Base-by-base conservation (phyloP, 2,797 vertebrate species). In the Crocidura indochinensis region DNA sequence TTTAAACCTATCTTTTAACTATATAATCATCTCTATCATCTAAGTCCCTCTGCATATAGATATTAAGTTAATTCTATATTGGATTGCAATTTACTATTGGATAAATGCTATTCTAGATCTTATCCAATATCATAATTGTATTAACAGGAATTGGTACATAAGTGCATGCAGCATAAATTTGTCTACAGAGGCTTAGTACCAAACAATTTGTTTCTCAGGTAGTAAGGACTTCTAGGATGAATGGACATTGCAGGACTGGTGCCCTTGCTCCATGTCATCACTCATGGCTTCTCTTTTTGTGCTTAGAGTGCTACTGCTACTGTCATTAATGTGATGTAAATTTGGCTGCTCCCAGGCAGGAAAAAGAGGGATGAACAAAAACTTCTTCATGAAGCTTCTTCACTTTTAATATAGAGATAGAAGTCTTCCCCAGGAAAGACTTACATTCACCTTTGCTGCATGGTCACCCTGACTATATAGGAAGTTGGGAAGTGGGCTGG, bases 361-460 rank as follows among this genome's bases (percentile, higher is more conserved):
- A 85, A 79, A 60, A 90, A 29, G 19, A 26, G n/a, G 84, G 67
- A 65, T 9, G 31, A 78, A 20, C 29, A 68, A 74, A 86, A 72
- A 20, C 14, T 19, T 81, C 31, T 84, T 78, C 64, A 22, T 27
- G 77, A 77, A 67, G 19, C 2, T 62, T 51, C 10, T 0, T 62
- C 31, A 88, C 72, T 84, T 79, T 65, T 29, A 46, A n/a, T n/a
- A 75, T 68, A 81, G 60, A 29, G 29, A 56, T 31, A 31, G 38
- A 65, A 53, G 49, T n/a, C 64, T 87, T 73, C 65, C 46, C 38
- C 0, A 4, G 49, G 44, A 46, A 76, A 53, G 14, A 31, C 22
- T 79, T 76, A 14, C 51, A 53, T 53, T 53, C 51, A 68, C 72
- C 15, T 44, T 6, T 65, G 47, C 22, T 0, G 1, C n/a, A 9